Evolutionary conservation across 2,113 vertebrate genomes (phyloP).

Genomic region (Himantopus leucocephalus): DNA sequence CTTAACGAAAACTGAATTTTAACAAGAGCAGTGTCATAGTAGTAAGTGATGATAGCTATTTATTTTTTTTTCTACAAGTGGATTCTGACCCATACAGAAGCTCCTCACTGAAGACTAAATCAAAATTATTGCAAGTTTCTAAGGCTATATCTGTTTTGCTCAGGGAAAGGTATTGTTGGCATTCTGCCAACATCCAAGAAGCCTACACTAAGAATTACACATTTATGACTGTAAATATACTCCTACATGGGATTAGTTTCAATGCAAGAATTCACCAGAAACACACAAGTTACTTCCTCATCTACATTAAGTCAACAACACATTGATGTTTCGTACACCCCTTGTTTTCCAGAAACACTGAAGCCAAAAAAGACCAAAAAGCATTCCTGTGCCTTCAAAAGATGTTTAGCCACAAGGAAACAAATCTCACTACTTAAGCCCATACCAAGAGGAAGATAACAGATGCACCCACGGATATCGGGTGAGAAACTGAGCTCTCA

Average conservation of each 20-base stretch:
- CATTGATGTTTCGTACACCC: neutral
- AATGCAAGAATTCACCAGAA: neutral
- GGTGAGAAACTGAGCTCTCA: neutral
- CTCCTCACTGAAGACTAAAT: neutral
- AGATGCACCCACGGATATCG: neutral
- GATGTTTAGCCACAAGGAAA: neutral
- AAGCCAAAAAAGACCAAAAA: neutral
- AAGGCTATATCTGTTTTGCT: neutral
- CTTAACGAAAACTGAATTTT: constrained; percentile 21
- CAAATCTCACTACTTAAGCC: accelerated
- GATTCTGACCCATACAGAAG: neutral
- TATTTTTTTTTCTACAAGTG: neutral
- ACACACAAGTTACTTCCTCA: neutral
- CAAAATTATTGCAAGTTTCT: neutral
- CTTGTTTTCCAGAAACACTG: neutral
- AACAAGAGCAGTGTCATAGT: neutral
- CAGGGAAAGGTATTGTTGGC: neutral
- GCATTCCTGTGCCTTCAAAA: neutral
- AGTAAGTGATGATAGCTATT: neutral
- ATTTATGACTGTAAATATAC: neutral
- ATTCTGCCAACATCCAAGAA: neutral
- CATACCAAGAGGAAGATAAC: neutral
- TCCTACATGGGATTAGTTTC: neutral
- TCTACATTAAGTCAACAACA: neutral
- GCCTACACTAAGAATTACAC: neutral